These are phyloP conservation scores for Chloroceryle aenea DNA, from an alignment of 2,113 vertebrate genomes.

Conservation along the genomic window DNA sequence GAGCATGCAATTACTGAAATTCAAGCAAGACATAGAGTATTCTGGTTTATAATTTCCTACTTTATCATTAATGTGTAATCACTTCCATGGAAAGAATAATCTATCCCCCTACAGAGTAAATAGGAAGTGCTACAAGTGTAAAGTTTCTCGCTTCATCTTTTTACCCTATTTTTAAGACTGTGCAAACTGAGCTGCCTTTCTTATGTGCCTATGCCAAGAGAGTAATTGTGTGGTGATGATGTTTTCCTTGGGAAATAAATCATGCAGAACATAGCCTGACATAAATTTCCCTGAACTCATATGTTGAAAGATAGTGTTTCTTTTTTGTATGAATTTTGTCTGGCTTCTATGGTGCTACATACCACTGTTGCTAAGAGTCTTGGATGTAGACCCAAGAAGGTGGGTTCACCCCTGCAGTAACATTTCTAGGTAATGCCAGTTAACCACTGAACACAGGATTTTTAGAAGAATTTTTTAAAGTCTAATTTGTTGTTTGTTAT, in stretches of 20 bases:
- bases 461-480: background rate
- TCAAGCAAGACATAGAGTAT: background rate
- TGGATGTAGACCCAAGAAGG: background rate
- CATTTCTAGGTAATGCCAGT: background rate
- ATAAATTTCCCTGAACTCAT: background rate
- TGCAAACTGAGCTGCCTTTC: background rate
- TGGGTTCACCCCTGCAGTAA: background rate
- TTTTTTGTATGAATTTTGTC: background rate
- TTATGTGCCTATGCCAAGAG: background rate
- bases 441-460: background rate
- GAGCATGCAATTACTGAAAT: constrained; percentile 2
- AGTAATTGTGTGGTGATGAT: background rate
- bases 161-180: background rate
- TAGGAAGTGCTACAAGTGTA: background rate
- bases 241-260: background rate
- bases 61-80: background rate
- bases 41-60: background rate
- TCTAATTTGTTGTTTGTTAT: background rate
- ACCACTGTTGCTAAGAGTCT: background rate
- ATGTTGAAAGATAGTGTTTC: background rate
- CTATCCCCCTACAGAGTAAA: background rate
- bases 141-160: background rate
- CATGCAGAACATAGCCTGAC: background rate
- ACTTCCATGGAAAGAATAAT: background rate
- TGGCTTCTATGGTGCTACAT: background rate